These are phyloP conservation scores for Cyclophora albipunctata DNA, from an alignment of 2,888 invertebrate genomes.

Conservation along the genomic window DNA sequence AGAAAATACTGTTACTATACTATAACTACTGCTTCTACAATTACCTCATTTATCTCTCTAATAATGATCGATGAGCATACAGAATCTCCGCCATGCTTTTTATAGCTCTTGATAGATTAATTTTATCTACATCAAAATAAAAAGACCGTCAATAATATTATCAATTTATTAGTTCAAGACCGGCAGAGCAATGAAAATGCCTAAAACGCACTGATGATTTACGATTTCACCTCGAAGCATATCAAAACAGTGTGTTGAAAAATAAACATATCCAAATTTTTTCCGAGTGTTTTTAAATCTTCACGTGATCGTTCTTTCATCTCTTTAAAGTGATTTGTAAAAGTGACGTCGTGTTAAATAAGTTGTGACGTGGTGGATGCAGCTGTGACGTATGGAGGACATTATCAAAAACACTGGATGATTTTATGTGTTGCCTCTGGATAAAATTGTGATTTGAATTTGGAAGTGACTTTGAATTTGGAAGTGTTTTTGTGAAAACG, in stretches of 20 bases:
- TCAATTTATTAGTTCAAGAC: slow-evolving; percentile 35
- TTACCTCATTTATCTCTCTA: too few relatives aligned
- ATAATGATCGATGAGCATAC: too few relatives aligned
- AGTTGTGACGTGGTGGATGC: slow-evolving; percentile 5
- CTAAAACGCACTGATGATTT: slow-evolving; percentile 31
- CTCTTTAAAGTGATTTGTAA: slow-evolving; percentile 2
- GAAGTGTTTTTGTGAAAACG: slow-evolving; percentile 17
- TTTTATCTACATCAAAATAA: slow-evolving; percentile 17
- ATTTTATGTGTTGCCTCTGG: slow-evolving; percentile 1
- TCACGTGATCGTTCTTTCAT: slow-evolving; percentile 9
- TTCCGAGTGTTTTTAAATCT: slow-evolving; percentile 22
- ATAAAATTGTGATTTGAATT: not conserved
- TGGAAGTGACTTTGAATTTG: slow-evolving; percentile 16
- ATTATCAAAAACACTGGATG: slow-evolving; percentile 9
- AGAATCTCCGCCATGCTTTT: too few relatives aligned
- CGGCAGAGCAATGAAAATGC: slow-evolving; percentile 42
- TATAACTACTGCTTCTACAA: too few relatives aligned
- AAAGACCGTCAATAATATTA: slow-evolving; percentile 24
- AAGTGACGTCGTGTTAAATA: not conserved
- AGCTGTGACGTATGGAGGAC: slow-evolving; percentile 6
- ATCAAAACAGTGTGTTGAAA: slow-evolving; percentile 40
- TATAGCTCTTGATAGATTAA: slow-evolving; percentile 4
- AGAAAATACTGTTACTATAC: too few relatives aligned
- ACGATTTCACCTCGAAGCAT: slow-evolving; percentile 35
- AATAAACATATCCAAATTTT: slow-evolving; percentile 36